Base-by-base conservation (phyloP, 1,140 invertebrate genomes). In the Marisa cornuarietis region DNA sequence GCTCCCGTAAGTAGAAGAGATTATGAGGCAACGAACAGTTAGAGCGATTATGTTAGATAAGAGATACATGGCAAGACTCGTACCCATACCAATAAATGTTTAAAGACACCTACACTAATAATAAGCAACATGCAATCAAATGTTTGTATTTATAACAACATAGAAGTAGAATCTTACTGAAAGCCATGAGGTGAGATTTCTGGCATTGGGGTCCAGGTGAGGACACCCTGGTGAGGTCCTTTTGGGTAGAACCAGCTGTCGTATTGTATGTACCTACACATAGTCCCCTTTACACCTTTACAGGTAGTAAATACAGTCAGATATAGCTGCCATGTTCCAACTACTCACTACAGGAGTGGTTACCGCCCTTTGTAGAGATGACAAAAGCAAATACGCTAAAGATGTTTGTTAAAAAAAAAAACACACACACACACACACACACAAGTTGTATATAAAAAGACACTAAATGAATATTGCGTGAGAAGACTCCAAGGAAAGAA, bases 191-290 rank as follows among this genome's bases (percentile, higher is more conserved):
- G 81, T 31, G 76, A 71, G 9, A 79, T 58, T 18, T 76, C 68
- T 71, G 69, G 49, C 8, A 42, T 79, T 11, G 81, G 52, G 7
- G 74, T 73, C 81, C 81, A 82, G 14, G 49, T 71, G 20, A 68
- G 79, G 18, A 82, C 81, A n/a, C 54, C 81, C 4, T 24, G 10
- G 18, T n/a, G 16, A 11, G 22, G 42, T 8, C 73, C 81, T 73
- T 82, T 82, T 0, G 62, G 61, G 68, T 82, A 82, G 26, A 74
- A 82, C 81, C 81, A 82, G 10, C 72, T 76, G 65, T 82, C 81
- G 18, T 76, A 52, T n/a, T 82, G 81, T 3, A 79, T 14, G 62
- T 82, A 82, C 62, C 81, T 82, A 58, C 13, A 58, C 2, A 42
- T 49, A 26, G 11, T 16, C 9, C 4, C 24, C 24, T 71, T 42